A percentile compares a stretch with the other conserved stretches of the same genome.
These are phyloP conservation scores for Puffinus mauretanicus DNA, from an alignment of 2,113 vertebrate genomes.

Conservation along the genomic window DNA sequence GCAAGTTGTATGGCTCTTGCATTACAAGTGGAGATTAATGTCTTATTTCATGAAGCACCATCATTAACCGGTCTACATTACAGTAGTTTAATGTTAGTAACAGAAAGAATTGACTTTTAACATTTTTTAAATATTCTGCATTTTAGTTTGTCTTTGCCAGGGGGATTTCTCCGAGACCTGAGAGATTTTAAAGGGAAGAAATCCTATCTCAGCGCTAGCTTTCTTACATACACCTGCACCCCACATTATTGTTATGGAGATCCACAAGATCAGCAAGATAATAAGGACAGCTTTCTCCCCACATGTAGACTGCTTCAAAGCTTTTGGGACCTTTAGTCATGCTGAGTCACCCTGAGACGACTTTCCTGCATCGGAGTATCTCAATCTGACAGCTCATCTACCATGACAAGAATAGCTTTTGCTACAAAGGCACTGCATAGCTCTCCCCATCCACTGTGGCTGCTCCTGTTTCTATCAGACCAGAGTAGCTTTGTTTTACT, in stretches of 20 bases:
- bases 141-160: slow-evolving; percentile 27
- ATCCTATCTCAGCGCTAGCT: neutral
- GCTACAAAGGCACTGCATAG: neutral
- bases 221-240: neutral
- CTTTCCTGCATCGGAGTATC: neutral
- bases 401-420: neutral
- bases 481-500: neutral
- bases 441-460: neutral
- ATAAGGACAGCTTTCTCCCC: neutral
- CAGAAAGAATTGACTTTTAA: slow-evolving; percentile 56
- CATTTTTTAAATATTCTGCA: slow-evolving; percentile 27
- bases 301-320: neutral
- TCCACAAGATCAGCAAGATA: neutral
- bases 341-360: neutral
- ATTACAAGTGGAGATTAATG: slow-evolving; percentile 77
- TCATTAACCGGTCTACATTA: slow-evolving; percentile 66
- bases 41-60: slow-evolving; percentile 66
- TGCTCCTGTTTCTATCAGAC: neutral
- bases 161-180: neutral
- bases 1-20: slow-evolving; percentile 57
- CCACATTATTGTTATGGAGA: neutral
- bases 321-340: neutral
- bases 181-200: neutral
- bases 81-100: slow-evolving; percentile 64
- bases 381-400: neutral